Evolutionary conservation across 2,113 vertebrate genomes (phyloP), one percentile per base, ranked within the genome.

Genomic region (Ctenomys sociabilis): DNA sequence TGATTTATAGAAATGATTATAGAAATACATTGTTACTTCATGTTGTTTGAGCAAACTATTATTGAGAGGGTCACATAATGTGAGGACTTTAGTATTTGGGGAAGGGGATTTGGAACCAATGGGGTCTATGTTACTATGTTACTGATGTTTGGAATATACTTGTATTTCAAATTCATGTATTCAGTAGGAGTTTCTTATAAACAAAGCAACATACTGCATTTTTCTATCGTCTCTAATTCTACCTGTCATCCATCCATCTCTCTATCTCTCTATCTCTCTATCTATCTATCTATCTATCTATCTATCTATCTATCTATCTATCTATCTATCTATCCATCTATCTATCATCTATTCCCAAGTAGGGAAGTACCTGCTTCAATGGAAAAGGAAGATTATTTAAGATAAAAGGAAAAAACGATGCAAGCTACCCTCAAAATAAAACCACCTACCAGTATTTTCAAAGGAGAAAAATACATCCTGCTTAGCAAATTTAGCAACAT

Each of bases 331-430:
- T 75, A 49, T 22, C 82, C 64, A 43, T 59, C 54, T 57, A 57
- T 54, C 52, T 57, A 59, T 59, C 57, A 59, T 59, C 30, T 94
- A 16, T 93, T 63, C 49, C 9, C 45, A 75, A 54, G 24, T n/a
- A 61, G 24, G 64, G 32, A n/a, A 64, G 28, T 32, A 70, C 40
- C 63, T 37, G 83, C 40, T 93, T 92, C 35, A 28, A 17, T 30
- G 64, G 40, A 92, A 85, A 92, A 35, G 37, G 72, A n/a, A 7
- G 30, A 85, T 75, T 64, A 37, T n/a, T 91, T 86, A 95, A 90
- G 45, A 87, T 83, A 37, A 85, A 89, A 54, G 28, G 28, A 77
- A 61, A 87, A 32, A 45, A 54, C 12, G 40, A 10, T 32, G 6
- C 17, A 26, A 0, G 16, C 43, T 81, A 35, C 1, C 43, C 24